Evolutionary conservation across 2,113 vertebrate species (phyloP).

Genomic region (Apodemus sylvaticus): DNA sequence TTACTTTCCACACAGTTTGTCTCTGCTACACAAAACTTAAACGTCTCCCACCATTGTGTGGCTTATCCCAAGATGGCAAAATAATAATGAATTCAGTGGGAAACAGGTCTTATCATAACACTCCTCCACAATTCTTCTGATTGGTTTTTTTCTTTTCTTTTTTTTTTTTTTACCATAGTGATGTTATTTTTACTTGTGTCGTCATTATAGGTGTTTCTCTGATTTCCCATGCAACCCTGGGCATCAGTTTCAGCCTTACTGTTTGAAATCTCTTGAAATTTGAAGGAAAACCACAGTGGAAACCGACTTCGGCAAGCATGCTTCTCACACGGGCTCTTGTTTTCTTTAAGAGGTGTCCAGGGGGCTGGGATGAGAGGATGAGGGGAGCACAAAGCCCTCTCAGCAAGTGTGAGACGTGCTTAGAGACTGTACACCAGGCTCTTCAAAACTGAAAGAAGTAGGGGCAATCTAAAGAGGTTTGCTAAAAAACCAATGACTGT

Average conservation of each 20-base stretch:
- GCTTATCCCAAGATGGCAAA: slow-evolving; percentile 32
- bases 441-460: not conserved
- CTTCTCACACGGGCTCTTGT: slow-evolving; percentile 37
- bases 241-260: not conserved
- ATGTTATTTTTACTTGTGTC: slow-evolving; percentile 6
- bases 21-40: slow-evolving; percentile 20
- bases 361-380: not conserved
- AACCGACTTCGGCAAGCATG: slow-evolving; percentile 54
- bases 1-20: slow-evolving; percentile 42
- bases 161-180: not conserved
- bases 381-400: not conserved
- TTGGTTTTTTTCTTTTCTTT: not conserved
- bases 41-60: not conserved
- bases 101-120: not conserved
- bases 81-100: not conserved
- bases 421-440: not conserved
- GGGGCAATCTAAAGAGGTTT: slow-evolving; percentile 23
- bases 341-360: slow-evolving; percentile 20
- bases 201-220: not conserved
- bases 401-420: not conserved
- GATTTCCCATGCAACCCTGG: slow-evolving; percentile 27
- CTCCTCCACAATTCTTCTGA: not conserved
- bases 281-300: slow-evolving; percentile 47
- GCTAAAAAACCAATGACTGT: slow-evolving; percentile 13
- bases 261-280: slow-evolving; percentile 57